Evolutionary conservation across 2,113 vertebrate species (phyloP), one percentile per base, ranked within the genome.

Genomic region (Cynopterus brachyotis): DNA sequence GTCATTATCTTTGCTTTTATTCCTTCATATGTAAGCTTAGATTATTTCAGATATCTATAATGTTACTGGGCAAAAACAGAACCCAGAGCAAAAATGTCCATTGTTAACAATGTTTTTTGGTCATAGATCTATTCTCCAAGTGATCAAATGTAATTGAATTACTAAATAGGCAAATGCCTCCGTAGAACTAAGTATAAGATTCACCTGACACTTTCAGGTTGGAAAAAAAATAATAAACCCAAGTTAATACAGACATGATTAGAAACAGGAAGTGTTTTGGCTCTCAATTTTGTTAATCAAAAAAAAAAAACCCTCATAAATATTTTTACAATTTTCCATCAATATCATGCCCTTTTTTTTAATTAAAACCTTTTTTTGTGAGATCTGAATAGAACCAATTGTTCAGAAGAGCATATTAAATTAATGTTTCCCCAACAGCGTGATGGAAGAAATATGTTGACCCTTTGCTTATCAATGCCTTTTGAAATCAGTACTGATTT

Each of bases 201-300:
- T 87, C 55, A 80, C 6, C 0, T 2, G 42, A 11, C 10, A 76
- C 83, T 85, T 96, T 97, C 55, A 16, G 42, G 85, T 57, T 40
- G 30, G 26, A 37, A 30, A 16, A 9, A n/a, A 15, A 53, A 75
- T 22, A 35, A 75, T 19, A 35, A 84, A 55, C 60, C 53, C 57
- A 94, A 88, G 24, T 55, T 92, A 82, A 80, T 97, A 78, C 73
- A 96, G 96, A 97, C 97, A 69, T 95, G 0, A 85, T 85, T 87
- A 91, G 76, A 98, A 97, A 95, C 69, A 96, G 89, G 96, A 97
- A 59, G 67, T 72, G 26, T 83, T 59, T 96, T 97, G 73, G 55
- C 16, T 96, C n/a, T 96, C 92, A 87, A 15, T 81, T 98, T 97
- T 96, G 67, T 97, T 97, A 57, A 78, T 79, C 28, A 91, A 69